These are phyloP conservation scores for Pemphigus obesinymphae DNA, from an alignment of 1,140 invertebrate species.

Conservation along the genomic window DNA sequence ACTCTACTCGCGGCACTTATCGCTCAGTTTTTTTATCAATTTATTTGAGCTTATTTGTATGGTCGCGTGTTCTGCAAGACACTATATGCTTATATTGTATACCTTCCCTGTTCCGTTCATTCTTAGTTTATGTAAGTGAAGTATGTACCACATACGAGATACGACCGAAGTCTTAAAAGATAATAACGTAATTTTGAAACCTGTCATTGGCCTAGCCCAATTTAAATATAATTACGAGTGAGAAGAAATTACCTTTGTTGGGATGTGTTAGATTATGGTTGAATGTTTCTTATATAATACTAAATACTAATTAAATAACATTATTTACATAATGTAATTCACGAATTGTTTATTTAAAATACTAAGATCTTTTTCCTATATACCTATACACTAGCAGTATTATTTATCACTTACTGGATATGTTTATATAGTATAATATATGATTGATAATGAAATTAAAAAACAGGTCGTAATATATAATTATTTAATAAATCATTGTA, in stretches of 20 bases:
- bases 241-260: background rate
- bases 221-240: background rate
- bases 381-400: too few species aligned
- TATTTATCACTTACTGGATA: too few species aligned
- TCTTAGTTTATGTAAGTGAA: background rate
- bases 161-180: background rate
- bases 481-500: too few species aligned
- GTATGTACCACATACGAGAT: background rate
- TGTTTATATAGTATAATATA: too few species aligned
- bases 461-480: too few species aligned
- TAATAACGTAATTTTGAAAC: background rate
- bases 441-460: too few species aligned
- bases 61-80: background rate
- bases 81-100: background rate
- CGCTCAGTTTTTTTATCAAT: background rate
- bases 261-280: background rate
- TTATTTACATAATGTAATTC: background rate
- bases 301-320: background rate
- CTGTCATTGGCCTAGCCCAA: background rate
- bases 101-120: background rate
- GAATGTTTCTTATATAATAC: background rate
- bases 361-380: background rate
- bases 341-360: background rate
- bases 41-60: background rate
- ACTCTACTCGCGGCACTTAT: background rate